These are phyloP conservation scores for Oryzias curvinotus DNA, from an alignment of 2,113 vertebrate genomes.

Conservation along the genomic window DNA sequence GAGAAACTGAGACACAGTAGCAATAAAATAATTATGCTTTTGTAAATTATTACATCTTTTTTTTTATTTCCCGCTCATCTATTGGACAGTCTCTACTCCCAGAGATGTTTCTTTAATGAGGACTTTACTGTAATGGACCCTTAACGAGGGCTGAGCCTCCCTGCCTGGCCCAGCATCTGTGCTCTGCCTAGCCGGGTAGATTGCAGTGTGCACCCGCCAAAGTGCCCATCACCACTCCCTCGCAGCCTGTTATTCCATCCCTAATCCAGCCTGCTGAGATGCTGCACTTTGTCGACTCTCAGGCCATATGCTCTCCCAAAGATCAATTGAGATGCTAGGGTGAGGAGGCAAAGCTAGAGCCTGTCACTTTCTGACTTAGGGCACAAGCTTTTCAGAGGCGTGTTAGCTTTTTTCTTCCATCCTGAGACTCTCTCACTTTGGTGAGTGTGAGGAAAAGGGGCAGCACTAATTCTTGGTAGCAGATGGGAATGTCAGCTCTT, in stretches of 20 bases:
- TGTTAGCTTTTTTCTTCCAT: conserved; percentile 28
- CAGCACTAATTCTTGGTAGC: conserved; percentile 55
- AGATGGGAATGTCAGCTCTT: conserved; percentile 69
- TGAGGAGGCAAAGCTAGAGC: conserved; percentile 53
- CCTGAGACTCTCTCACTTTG: conserved; percentile 25
- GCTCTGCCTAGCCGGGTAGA: conserved; percentile 71
- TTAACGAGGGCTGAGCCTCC: conserved; percentile 72
- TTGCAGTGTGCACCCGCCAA: conserved; percentile 61
- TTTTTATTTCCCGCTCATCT: conserved; percentile 36
- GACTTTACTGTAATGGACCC: conserved; percentile 70
- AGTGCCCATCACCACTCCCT: conserved; percentile 70
- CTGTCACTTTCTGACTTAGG: conserved; percentile 48
- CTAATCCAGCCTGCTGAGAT: conserved; percentile 74
- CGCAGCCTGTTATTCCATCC: conserved; percentile 69
- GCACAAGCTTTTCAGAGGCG: conserved; percentile 35
- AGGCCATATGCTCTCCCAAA: conserved; percentile 75
- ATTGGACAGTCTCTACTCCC: conserved; percentile 40
- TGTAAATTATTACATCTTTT: conserved; percentile 52
- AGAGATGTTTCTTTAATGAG: conserved; percentile 69
- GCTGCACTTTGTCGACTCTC: conserved; percentile 59
- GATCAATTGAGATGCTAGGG: conserved; percentile 61
- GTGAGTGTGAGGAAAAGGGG: conserved; percentile 40
- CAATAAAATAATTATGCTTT: conserved; percentile 42
- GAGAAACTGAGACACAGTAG: conserved; percentile 35
- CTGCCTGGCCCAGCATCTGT: conserved; percentile 74